A percentile compares a stretch with the other conserved stretches of the same genome.
Evolutionary conservation across 2,797 vertebrate genomes (phyloP).

Genomic region (Clamator glandarius): DNA sequence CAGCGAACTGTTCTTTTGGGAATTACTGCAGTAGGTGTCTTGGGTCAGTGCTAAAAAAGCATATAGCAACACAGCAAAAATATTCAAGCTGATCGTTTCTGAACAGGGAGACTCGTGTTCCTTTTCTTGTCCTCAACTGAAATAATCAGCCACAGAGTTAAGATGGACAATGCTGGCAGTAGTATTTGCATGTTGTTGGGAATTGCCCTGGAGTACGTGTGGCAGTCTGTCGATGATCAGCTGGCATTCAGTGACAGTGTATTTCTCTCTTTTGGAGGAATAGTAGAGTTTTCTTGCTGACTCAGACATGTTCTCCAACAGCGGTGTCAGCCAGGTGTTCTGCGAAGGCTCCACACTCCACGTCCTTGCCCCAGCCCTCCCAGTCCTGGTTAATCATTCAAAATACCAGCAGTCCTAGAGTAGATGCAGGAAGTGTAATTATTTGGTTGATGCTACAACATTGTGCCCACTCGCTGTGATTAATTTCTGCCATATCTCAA

Average conservation of each 20-base stretch:
- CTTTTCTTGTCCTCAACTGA: neutral
- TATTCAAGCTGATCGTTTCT: neutral
- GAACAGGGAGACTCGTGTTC: neutral
- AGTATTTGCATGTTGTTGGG: neutral
- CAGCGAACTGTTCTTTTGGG: neutral
- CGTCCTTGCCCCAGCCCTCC: neutral
- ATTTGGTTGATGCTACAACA: constrained; percentile 18
- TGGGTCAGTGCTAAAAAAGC: neutral
- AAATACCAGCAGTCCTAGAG: neutral
- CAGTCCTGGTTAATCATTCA: constrained; percentile 36
- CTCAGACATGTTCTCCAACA: neutral
- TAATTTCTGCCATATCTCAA: neutral
- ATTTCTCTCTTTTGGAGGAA: neutral
- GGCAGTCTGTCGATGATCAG: neutral
- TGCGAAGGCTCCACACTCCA: neutral
- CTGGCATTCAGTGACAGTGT: neutral
- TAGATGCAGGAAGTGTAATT: constrained; percentile 6
- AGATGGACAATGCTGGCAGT: neutral
- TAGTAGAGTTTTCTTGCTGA: constrained; percentile 8
- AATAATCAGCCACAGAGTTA: neutral
- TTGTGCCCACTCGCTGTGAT: neutral
- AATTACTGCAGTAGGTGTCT: neutral
- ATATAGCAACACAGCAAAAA: neutral
- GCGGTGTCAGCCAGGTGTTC: constrained; percentile 1
- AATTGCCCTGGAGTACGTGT: neutral